Percentiles rank a stretch among this genome's conserved stretches.
These are phyloP conservation scores for Myioborus melanocephalus DNA, from an alignment of 2,797 vertebrate genomes.

Conservation along the genomic window DNA sequence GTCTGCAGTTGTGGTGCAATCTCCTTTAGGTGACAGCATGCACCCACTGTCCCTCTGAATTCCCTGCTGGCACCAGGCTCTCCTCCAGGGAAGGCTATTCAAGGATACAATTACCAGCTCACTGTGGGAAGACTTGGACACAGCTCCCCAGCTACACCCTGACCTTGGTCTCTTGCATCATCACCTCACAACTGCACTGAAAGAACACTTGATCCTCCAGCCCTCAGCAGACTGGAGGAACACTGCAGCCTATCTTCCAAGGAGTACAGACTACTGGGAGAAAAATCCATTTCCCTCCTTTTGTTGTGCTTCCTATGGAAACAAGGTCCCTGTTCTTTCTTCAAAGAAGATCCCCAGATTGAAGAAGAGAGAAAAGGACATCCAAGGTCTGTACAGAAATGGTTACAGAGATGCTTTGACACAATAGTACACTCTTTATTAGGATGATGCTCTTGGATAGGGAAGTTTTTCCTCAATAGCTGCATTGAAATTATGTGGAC, in stretches of 20 bases:
- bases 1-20: neutral
- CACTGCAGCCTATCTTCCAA: neutral
- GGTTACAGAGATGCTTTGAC: neutral
- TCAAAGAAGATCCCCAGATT: neutral
- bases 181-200: neutral
- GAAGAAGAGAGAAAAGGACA: neutral
- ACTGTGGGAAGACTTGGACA: neutral
- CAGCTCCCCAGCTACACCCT: neutral
- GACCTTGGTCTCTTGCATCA: constrained; percentile 5
- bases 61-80: neutral
- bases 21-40: neutral
- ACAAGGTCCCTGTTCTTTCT: neutral
- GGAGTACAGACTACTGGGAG: neutral
- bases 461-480: neutral
- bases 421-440: neutral
- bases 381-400: neutral
- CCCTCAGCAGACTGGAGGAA: neutral
- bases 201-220: constrained; percentile 13
- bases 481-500: neutral
- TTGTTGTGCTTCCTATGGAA: neutral
- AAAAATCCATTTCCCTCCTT: neutral
- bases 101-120: neutral
- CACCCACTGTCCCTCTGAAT: neutral
- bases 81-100: neutral
- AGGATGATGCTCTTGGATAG: neutral